Evolutionary conservation across 64 coral and sea anemone genomes (phyloP), one percentile per base, ranked within the genome.

Genomic region (Montipora cactus): DNA sequence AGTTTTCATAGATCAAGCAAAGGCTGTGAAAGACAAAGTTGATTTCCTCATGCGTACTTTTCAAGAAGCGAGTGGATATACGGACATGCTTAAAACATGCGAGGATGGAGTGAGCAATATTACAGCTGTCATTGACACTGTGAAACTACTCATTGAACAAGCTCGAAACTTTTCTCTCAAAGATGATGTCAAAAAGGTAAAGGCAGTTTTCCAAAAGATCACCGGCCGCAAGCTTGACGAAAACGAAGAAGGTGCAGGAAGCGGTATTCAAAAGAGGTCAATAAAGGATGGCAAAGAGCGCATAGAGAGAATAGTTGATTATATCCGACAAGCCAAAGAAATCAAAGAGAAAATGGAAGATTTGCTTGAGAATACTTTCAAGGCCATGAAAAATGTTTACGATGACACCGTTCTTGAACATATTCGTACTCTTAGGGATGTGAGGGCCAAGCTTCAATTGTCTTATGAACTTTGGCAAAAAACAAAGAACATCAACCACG

Each of bases 1-100:
- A 23, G 91, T 88, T 6, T 98, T 98, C 37, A 95, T 84, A 6
- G 58, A 98, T 16, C 96, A 98, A 94, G 96, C 88, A n/a, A 95
- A 91, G 61, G 88, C 25, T 19, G 67, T 98, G 16, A 83, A 87
- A 49, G 91, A 94, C 9, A 93, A 90, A 5, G 16, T 87, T 1
- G 62, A 91, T 25, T 47, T 78, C n/a, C 13, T 95, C 12, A 91
- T 88, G 51, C 45, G 76, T 6, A 95, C 77, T 7, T 90, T 93
- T n/a, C 50, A 76, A 61, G 92, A 96, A 80, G 57, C 92, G 2
- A 93, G 91, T 95, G 95, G 78, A 12, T 96, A 93, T 59, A 95
- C 95, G 16, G 79, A 89, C 28, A 86, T 89, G 87, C 77, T 92
- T 47, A 74, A 91, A 3, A 78, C 84, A 5, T 99, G 97, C 69